A percentile compares a stretch with the other conserved stretches of the same genome.
phyloP scores from a whole-genome alignment of 2,888 invertebrate species.

The Tetragonula carbonaria region DNA sequence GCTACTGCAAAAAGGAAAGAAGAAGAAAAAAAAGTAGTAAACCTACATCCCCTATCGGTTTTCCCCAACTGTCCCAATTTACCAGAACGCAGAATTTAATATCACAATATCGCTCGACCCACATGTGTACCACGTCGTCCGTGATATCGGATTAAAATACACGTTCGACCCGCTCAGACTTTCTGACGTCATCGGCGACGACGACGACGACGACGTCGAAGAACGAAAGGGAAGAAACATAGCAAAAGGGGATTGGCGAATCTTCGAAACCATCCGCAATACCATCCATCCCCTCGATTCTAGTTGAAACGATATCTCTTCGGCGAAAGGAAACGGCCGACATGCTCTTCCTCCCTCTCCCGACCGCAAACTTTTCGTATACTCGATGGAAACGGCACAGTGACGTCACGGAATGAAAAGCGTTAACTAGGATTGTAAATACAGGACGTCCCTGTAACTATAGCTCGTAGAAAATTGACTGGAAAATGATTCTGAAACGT shows the following conservation, averaged over 20 bases:
- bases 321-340: not conserved
- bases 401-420: not conserved
- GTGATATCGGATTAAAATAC: slow-evolving; percentile 34
- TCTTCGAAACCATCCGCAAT: not conserved
- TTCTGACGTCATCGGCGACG: slow-evolving; percentile 31
- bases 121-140: not conserved
- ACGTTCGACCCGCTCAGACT: slow-evolving; percentile 9
- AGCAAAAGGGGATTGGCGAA: not conserved
- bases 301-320: slow-evolving; percentile 3
- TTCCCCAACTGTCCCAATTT: not conserved
- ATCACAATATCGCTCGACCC: slow-evolving; percentile 20
- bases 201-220: not conserved
- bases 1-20: too few species aligned
- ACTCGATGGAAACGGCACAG: not conserved
- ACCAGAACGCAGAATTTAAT: slow-evolving; percentile 19
- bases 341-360: not conserved
- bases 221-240: not conserved
- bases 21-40: not conserved
- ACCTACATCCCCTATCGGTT: not conserved
- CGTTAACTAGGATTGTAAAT: not conserved
- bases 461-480: too few species aligned
- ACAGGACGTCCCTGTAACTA: too few species aligned
- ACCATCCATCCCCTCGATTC: not conserved
- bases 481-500: too few species aligned
- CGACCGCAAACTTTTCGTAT: not conserved